phyloP scores from a whole-genome alignment of 2,888 invertebrate genomes.

The Scaptomyza parva region DNA sequence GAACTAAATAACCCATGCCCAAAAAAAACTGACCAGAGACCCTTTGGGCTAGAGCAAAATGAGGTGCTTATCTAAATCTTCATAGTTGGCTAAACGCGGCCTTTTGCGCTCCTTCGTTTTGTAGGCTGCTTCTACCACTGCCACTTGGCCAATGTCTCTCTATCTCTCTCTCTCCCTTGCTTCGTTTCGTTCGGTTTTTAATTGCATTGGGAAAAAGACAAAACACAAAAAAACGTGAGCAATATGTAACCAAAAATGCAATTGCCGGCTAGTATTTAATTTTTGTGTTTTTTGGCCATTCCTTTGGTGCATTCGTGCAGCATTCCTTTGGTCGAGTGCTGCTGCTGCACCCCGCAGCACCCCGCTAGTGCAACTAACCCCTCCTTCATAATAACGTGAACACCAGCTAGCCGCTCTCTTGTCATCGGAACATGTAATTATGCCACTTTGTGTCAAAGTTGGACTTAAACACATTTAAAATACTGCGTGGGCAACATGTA shows the following conservation, averaged over 20 bases:
- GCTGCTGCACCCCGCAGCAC: not conserved
- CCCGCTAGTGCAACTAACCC: not conserved
- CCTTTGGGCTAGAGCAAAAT: slow-evolving; percentile 71
- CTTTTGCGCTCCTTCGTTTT: slow-evolving; percentile 75
- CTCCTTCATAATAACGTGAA: slow-evolving; percentile 39
- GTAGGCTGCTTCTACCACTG: slow-evolving; percentile 38
- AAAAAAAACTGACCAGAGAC: slow-evolving; percentile 25
- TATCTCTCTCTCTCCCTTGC: slow-evolving; percentile 44
- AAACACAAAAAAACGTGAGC: slow-evolving; percentile 70
- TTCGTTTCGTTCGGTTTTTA: slow-evolving; percentile 71
- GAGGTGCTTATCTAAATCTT: slow-evolving; percentile 85
- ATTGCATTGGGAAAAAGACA: slow-evolving; percentile 64
- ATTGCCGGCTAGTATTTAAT: slow-evolving; percentile 53
- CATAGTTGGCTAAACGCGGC: slow-evolving; percentile 85
- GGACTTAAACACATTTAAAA: slow-evolving; percentile 41
- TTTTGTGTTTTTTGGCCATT: slow-evolving; percentile 65
- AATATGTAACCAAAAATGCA: slow-evolving; percentile 80
- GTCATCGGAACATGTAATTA: slow-evolving; percentile 82
- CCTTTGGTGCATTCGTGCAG: slow-evolving; percentile 71
- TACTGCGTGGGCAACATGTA: slow-evolving; percentile 19
- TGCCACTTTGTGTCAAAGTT: slow-evolving; percentile 75
- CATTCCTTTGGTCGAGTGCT: slow-evolving; percentile 62
- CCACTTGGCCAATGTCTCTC: too few species aligned
- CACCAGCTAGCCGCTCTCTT: slow-evolving; percentile 50
- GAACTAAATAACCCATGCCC: slow-evolving; percentile 35